A percentile compares a stretch with the other conserved stretches of the same genome.
These are phyloP conservation scores for Aphaenogaster ashmeadi DNA, from an alignment of 1,140 invertebrate species.

Conservation along the genomic window DNA sequence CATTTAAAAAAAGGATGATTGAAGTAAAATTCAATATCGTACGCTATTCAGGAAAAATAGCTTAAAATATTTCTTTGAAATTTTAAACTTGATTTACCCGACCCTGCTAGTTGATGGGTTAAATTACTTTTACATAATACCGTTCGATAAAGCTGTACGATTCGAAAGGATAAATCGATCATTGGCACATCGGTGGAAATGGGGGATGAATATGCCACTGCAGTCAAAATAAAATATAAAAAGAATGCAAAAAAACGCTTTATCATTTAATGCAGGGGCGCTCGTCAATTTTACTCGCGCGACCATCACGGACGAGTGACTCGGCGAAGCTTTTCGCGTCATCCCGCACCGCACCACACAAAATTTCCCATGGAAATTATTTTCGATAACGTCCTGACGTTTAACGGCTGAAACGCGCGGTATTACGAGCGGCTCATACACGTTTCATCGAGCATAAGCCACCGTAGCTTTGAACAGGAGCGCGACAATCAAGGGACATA, in stretches of 20 bases:
- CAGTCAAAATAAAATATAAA: constrained; percentile 40
- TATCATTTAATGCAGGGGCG: constrained; percentile 64
- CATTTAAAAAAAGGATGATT: not conserved
- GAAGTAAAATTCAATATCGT: constrained; percentile 8
- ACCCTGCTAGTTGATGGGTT: not conserved
- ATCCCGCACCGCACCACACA: constrained; percentile 42
- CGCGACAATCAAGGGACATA: constrained; percentile 12
- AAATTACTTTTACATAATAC: constrained; percentile 48
- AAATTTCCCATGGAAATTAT: constrained; percentile 73
- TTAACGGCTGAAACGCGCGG: constrained; percentile 68
- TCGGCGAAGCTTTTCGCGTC: constrained; percentile 67
- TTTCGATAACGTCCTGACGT: constrained; percentile 62
- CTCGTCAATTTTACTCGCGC: constrained; percentile 71
- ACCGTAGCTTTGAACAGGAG: constrained; percentile 10
- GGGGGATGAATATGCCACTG: constrained; percentile 37
- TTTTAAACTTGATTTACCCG: constrained; percentile 24
- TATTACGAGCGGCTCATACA: constrained; percentile 66
- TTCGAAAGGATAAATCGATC: constrained; percentile 32
- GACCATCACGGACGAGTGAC: constrained; percentile 72
- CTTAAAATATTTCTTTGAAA: constrained; percentile 41
- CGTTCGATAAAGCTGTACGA: constrained; percentile 29
- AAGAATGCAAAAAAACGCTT: constrained; percentile 28
- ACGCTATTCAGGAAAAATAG: not conserved
- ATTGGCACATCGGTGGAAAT: constrained; percentile 27
- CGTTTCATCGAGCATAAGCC: constrained; percentile 60